Evolutionary conservation across 2,797 vertebrate species (phyloP), one percentile per base, ranked within the genome.

Genomic region (Danio jaintianensis): DNA sequence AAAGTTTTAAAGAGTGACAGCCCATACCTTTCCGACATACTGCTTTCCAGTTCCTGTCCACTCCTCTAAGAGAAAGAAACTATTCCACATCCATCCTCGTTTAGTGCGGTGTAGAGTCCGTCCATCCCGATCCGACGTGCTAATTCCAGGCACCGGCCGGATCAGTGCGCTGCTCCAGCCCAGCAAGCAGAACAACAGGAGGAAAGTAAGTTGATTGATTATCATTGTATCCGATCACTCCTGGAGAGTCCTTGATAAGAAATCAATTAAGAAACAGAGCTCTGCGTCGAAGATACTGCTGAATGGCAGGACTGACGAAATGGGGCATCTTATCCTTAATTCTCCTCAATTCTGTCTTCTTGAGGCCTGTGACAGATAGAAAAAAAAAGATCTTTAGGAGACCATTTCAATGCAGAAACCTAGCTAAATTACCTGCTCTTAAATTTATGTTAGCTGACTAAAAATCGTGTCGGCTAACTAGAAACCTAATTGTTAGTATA

Each of bases 61-160:
- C 86, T 99, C 97, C 89, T 99, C 97, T 68, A 99, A 91, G 85
- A 99, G 94, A 93, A 99, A 98, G 94, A 99, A 99, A 86, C 98
- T 97, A 93, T 99, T 99, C 97, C 97, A 99, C 97, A 98, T 98
- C 97, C 97, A 99, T 81, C 97, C 97, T 43, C 97, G 94, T 83
- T 98, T 99, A 89, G 92, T 93, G n/a, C 97, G 97, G 79, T 94
- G 95, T 7, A 98, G 92, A 68, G 92, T 89, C 92, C 91, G 93
- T 69, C 93, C 93, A 12, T 93, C 93, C 47, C 90, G 90, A 82
- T 95, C 93, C n/a, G 90, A 82, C 82, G 90, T 82, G 76, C 87
- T 90, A 93, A 91, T 93, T 88, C 93, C 94, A 81, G 93, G 89
- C 38, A 88, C 85, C 73, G 93, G 88, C 68, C 91, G 92, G 68